Base-by-base conservation (phyloP, 2,797 vertebrate species). In the Amniataba percoides region DNA sequence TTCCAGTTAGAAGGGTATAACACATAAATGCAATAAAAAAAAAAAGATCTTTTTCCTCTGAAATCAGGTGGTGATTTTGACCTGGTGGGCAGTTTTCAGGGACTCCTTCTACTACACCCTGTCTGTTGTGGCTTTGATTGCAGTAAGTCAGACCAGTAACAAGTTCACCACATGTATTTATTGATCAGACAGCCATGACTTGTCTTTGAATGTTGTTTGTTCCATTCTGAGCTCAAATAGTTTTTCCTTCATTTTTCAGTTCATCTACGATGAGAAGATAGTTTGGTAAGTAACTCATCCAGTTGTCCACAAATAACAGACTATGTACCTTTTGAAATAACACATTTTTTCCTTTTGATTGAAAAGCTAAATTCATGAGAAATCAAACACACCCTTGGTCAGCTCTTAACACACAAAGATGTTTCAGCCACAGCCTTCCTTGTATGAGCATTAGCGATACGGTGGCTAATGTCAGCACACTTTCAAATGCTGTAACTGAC, bases 31-130 rank as follows among this genome's bases (percentile, higher is more conserved):
- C 19, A 40, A 3, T 53, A 7, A 40, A 23, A 46, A 19, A 31
- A 25, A 34, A 15, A 12, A 46, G 18, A 34, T n/a, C 34, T 27
- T 55, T 34, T 8, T 15, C 67, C 5, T 63, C 19, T 80, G 36
- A 6, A 15, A 36, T 61, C 45, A 99, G 98, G 98, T 99, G 89
- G 98, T 99, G 72, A 84, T 94, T 55, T 92, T 99, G 88, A 99
- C 97, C 1, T 96, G 95, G 95, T 99, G 98, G 97, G 95, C 98
- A 0, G 97, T 99, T 81, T 99, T 96, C 92, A 95, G 98, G 52
- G 98, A 99, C 91, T 99, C 98, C 15, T 89, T 95, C 77, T 99
- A 97, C 93, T 99, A 99, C 93, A 99, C 93, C 0, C 80, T 99
- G 56, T 96, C 98, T 10, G 97, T 99, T 63, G 0, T 99, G 5